Evolutionary conservation across 2,888 invertebrate genomes (phyloP), one percentile per base, ranked within the genome.

Genomic region (Homarus gammarus): DNA sequence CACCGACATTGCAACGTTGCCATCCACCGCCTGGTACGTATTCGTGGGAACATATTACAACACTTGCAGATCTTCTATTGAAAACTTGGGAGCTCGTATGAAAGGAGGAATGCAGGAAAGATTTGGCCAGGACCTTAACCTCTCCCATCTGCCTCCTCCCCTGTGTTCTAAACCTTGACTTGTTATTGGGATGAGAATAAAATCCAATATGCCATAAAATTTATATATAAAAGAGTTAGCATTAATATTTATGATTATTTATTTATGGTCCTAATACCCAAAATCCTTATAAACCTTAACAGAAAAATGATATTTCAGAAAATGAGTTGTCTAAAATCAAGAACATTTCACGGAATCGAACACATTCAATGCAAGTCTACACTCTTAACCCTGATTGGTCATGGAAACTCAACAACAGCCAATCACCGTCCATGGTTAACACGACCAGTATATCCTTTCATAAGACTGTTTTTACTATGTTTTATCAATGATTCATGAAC

Each of bases 101-200:
- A 64, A 64, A 64, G 64, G 64, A 27, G 64, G 27, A 64, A 64
- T 64, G 64, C 64, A 64, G 64, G 64, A 27, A 64, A 64, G 64
- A 64, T 64, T 64, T 64, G 1, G 6, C 27, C 22, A 8, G 22
- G 64, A n/a, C 27, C n/a, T 27, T 27, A n/a, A 44, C 36, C 44
- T 12, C 5, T 1, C 56, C 56, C 22, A 12, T 56, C 56, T 22
- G 56, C 56, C 56, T 15, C 56, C 2, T 22, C 22, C 56, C 12
- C 22, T 22, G 56, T 56, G 56, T 56, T 56, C 56, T 0, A 56
- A 56, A 22, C 12, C 56, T 12, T n/a, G n/a, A n/a, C 56, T 12
- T 12, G 22, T 56, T 56, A 1, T 56, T 56, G 22, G 3, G 22
- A 12, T 22, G 3, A 18, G 1, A 56, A 5, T 18, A 18, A 12